These are phyloP conservation scores for Saccostrea glomerata DNA, from an alignment of 1,140 invertebrate genomes.

Conservation along the genomic window DNA sequence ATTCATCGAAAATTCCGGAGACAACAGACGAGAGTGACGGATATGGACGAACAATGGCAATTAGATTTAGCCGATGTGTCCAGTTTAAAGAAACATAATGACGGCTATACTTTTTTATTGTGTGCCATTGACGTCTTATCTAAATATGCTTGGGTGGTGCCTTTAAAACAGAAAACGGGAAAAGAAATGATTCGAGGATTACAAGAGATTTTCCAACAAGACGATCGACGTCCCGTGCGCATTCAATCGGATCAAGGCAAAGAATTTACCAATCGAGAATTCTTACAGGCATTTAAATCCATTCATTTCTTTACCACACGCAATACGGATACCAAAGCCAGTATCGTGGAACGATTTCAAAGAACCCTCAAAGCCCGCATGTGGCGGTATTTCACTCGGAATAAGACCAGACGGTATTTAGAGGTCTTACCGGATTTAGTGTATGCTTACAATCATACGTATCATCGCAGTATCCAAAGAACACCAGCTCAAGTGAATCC, in stretches of 20 bases:
- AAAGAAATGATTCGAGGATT: constrained; percentile 30
- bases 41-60: neutral
- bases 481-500: constrained; percentile 16
- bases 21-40: neutral
- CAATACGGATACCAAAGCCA: constrained; percentile 32
- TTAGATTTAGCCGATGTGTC: neutral
- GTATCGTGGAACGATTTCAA: constrained; percentile 49
- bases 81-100: neutral
- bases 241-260: constrained; percentile 7
- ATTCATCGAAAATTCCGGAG: neutral
- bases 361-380: constrained; percentile 41
- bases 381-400: constrained; percentile 48
- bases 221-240: too few species aligned
- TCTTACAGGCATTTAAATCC: neutral
- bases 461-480: constrained; percentile 27
- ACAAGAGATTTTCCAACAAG: too few species aligned
- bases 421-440: constrained; percentile 42
- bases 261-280: constrained; percentile 5
- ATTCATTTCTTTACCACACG: constrained; percentile 21
- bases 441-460: constrained; percentile 25
- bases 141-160: constrained; percentile 28
- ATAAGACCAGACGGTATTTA: constrained; percentile 28
- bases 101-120: neutral
- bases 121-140: constrained; percentile 22
- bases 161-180: neutral